A percentile compares a stretch with the other conserved stretches of the same genome.
These are phyloP conservation scores for Atrichornis clamosus DNA, from an alignment of 2,113 vertebrate species.

Conservation along the genomic window DNA sequence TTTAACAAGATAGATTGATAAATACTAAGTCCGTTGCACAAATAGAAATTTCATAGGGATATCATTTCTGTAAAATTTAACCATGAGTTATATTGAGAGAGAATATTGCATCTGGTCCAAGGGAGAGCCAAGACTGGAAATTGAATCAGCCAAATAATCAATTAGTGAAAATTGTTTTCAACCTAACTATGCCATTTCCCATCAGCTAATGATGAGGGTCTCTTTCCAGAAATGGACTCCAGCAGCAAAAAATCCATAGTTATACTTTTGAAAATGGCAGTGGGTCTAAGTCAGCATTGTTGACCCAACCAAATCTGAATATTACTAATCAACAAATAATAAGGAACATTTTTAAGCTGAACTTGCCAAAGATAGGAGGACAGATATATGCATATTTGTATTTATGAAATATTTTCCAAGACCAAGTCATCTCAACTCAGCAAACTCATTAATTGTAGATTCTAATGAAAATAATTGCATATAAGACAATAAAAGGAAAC, in stretches of 20 bases:
- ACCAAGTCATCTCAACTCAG: neutral
- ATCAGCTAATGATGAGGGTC: neutral
- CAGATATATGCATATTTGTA: neutral
- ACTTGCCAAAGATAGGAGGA: neutral
- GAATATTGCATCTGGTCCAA: neutral
- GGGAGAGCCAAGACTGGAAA: neutral
- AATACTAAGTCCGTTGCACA: slow-evolving; percentile 8
- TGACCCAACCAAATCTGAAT: neutral
- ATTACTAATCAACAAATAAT: neutral
- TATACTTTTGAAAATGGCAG: neutral
- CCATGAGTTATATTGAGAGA: neutral
- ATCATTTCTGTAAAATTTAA: neutral
- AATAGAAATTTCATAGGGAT: neutral
- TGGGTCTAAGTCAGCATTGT: neutral
- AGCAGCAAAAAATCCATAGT: neutral
- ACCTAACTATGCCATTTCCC: neutral
- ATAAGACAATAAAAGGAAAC: neutral
- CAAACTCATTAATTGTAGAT: neutral
- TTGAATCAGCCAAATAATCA: neutral
- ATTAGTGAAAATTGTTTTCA: slow-evolving; percentile 8
- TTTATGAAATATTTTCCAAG: neutral
- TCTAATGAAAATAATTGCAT: neutral
- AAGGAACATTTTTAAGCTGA: neutral
- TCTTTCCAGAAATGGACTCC: slow-evolving; percentile 1
- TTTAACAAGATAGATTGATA: slow-evolving; percentile 32